Conservation (phyloP, 2,888 invertebrate genomes). For the Sarcophaga caerulescens region DNA sequence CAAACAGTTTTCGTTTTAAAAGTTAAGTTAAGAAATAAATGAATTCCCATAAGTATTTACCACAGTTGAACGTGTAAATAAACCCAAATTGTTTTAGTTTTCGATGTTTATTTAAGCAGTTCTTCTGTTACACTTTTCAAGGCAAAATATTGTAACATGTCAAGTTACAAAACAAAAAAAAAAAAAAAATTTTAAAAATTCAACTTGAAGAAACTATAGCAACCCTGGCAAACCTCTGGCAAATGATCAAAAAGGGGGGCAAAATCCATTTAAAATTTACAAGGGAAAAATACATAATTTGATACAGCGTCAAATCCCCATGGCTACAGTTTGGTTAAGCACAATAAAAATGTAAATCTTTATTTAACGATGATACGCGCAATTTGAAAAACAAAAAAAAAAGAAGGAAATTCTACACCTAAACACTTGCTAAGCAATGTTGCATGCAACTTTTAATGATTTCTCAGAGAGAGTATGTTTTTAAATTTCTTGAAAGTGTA, state of each 20-base stretch:
- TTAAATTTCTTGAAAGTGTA: too few relatives aligned
- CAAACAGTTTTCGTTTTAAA: neutral
- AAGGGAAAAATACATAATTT: neutral
- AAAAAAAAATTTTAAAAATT: conserved; percentile 12
- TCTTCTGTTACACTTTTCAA: neutral
- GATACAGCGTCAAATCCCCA: conserved; percentile 38
- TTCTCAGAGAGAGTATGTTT: too few relatives aligned
- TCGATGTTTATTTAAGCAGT: conserved; percentile 4
- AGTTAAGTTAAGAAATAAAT: conserved; percentile 42
- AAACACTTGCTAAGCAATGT: too few relatives aligned
- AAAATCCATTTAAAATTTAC: neutral
- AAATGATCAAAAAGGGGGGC: neutral
- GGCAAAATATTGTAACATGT: neutral
- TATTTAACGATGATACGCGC: conserved; percentile 53
- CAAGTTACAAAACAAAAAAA: neutral
- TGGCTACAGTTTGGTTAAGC: conserved; percentile 34
- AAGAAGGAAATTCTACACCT: neutral
- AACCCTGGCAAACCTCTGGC: neutral
- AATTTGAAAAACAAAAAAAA: conserved; percentile 20
- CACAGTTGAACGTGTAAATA: conserved; percentile 53
- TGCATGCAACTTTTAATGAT: too few relatives aligned
- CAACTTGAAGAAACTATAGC: conserved; percentile 14
- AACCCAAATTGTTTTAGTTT: conserved; percentile 50
- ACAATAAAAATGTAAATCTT: conserved; percentile 57
- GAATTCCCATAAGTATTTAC: conserved; percentile 56